Conservation (phyloP, 2,113 vertebrate genomes). For the Poecile atricapillus region DNA sequence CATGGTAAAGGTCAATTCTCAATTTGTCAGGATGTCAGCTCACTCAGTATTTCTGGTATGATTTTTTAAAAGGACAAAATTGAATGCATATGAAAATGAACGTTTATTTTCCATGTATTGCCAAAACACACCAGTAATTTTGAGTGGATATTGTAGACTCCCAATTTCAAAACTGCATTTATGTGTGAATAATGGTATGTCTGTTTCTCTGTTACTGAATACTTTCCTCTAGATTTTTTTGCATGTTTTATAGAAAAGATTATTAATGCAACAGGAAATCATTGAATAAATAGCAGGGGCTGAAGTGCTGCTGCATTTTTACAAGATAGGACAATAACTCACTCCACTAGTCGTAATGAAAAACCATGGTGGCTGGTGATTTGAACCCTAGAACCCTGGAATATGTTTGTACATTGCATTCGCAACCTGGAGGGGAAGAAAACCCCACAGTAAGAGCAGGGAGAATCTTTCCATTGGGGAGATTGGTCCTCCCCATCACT, state of each 20-base stretch:
- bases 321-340: not conserved
- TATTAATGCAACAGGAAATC: not conserved
- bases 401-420: not conserved
- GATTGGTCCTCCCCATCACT: not conserved
- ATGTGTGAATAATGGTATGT: not conserved
- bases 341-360: not conserved
- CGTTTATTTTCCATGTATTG: not conserved
- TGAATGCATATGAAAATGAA: not conserved
- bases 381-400: not conserved
- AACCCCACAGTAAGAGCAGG: not conserved
- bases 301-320: conserved; percentile 2
- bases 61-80: not conserved
- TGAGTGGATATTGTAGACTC: not conserved
- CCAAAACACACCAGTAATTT: not conserved
- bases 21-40: conserved; percentile 21
- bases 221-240: not conserved
- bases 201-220: not conserved
- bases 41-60: not conserved
- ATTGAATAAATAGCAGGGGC: not conserved
- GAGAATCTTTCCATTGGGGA: not conserved
- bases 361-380: not conserved
- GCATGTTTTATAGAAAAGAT: not conserved
- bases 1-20: conserved; percentile 34
- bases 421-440: not conserved
- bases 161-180: not conserved